Base-by-base conservation (phyloP, 2,113 vertebrate genomes). In the Mustela lutreola region DNA sequence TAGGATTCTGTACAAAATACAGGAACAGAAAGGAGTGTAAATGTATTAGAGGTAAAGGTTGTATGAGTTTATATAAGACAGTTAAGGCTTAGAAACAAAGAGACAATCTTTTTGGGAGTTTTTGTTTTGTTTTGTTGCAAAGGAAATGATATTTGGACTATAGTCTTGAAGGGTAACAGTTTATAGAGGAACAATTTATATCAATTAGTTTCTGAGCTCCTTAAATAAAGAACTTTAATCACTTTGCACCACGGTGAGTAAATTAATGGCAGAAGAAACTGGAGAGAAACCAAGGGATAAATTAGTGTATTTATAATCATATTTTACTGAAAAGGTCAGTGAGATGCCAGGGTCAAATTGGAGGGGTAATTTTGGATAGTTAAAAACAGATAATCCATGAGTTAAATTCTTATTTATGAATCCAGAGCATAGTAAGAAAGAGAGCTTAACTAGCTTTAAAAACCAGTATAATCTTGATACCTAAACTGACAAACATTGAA, bases 31-130 rank as follows among this genome's bases (percentile, higher is more conserved):
- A 89, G 26, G 62, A 79, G 22, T 11, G 2, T 70, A 28, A 65
- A 56, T 9, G 15, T 19, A 7, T 62, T 97, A 62, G 6, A 7
- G 58, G 4, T 89, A n/a, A 96, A 65, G 50, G 22, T 1, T 16
- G 4, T 90, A 82, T 75, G 39, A 45, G 85, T 45, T 42, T 75
- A 36, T 48, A 60, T 26, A 95, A 89, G 48, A 45, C 45, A 70
- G 50, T 50, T 73, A 80, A 75, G 18, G 21, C 75, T 94, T 71
- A 33, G 73, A 95, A 95, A 88, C 11, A n/a, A 70, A 92, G 73
- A 93, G n/a, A 70, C 15, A 56, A 88, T 89, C 31, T 86, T 83
- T 39, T 31, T 39, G 65, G 60, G 58, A 18, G 5, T 58, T 24
- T 60, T 16, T 39, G 63, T 89, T 79, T 78, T 65, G 24, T 67